Evolutionary conservation across 2,888 invertebrate genomes (phyloP), one percentile per base, ranked within the genome.

Genomic region (Chrysolina oricalcia): DNA sequence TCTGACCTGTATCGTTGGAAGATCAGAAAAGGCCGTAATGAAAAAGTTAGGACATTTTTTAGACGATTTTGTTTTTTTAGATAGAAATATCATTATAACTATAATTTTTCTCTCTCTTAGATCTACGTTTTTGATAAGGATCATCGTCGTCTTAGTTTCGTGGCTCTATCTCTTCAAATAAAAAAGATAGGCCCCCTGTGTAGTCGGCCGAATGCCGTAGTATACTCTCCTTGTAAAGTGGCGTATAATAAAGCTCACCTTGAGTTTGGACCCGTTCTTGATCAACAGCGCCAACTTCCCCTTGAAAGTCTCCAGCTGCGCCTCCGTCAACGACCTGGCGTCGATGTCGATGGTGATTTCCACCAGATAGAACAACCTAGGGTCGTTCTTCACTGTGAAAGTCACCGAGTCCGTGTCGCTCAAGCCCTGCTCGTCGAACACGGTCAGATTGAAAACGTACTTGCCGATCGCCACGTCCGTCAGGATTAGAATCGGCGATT

Each of bases 371-470:
- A 93, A 91, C 69, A 94, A 89, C 81, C 94, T 90, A 0, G 94
- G 94, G 89, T 97, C 96, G 80, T 91, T 89, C 86, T 96, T 95
- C 0, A 98, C 95, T 82, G 94, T 92, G 82, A 98, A 91, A 71
- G 95, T 95, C 23, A 96, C 96, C 0, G 94, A 94, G 87, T 98
- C 97, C 17, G 93, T 93, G 81, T 93, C 93, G 0, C 93, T 93
- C 71, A 96, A 90, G 0, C 98, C 98, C 87, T 98, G 97, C 81
- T 95, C 96, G 87, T 98, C 98, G 53, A 91, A 94, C 0, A 98
- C 97, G n/a, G 94, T 95, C 73, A 98, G 89, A 84, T 94, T 94
- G 86, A 97, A 98, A 2, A 96, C 93, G 87, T 98, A 98, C 79
- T 94, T 92, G 0, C 98, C 98, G 3, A 95, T 93, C 65, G 96